phyloP scores from a whole-genome alignment of 2,113 vertebrate species.

The Empidonax alnorum region DNA sequence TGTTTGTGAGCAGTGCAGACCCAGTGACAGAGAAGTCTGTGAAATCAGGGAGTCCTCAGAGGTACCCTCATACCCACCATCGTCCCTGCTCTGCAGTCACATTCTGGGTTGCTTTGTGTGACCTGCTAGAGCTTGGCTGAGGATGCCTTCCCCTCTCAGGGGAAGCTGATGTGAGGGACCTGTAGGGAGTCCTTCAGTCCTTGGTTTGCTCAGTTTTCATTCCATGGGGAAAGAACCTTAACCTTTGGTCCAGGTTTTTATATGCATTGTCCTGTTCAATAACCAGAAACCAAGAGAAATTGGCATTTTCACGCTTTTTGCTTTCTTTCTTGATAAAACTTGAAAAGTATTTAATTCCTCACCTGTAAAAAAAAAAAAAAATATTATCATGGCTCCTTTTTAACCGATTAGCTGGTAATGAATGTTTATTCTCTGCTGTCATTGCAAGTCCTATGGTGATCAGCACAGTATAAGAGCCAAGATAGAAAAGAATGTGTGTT shows the following conservation, averaged over 20 bases:
- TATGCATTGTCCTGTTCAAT: neutral
- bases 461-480: neutral
- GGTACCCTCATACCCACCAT: rapidly evolving
- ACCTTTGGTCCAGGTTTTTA: neutral
- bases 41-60: no score
- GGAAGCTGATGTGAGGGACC: neutral
- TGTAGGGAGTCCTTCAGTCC: neutral
- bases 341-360: neutral
- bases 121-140: rapidly evolving
- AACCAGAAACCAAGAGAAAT: neutral
- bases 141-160: no score
- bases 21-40: rapidly evolving
- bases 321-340: neutral
- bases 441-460: neutral
- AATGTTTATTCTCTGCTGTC: neutral
- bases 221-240: neutral
- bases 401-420: neutral
- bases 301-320: neutral
- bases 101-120: neutral
- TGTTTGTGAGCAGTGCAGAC: neutral
- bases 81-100: neutral
- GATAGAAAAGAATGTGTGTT: neutral
- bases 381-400: neutral
- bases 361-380: neutral
- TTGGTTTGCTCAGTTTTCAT: neutral